A percentile compares a stretch with the other conserved stretches of the same genome.
phyloP scores from a whole-genome alignment of 2,113 vertebrate species.

The Rhinoderma darwinii region DNA sequence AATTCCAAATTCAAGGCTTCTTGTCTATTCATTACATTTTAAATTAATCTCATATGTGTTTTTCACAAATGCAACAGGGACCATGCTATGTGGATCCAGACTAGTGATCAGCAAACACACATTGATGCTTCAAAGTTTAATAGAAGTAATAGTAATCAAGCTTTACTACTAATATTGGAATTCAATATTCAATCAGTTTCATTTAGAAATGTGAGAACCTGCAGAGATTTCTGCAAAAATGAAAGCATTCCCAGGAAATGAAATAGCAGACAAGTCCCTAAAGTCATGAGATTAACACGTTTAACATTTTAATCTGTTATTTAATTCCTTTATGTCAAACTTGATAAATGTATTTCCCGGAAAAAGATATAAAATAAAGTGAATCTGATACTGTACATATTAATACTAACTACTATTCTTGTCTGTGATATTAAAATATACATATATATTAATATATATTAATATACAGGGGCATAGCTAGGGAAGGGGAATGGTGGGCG shows the following conservation, averaged over 20 bases:
- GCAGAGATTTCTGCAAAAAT: slow-evolving; percentile 34
- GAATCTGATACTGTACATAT: neutral
- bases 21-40: slow-evolving; percentile 3
- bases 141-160: slow-evolving; percentile 44
- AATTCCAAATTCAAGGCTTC: neutral
- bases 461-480: too few species aligned
- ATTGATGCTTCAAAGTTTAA: slow-evolving; percentile 44
- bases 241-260: slow-evolving; percentile 48
- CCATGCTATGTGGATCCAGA: neutral
- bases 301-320: slow-evolving; percentile 17
- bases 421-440: too few species aligned
- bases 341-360: neutral
- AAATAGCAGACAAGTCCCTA: slow-evolving; percentile 2
- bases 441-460: too few species aligned
- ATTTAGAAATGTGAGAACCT: slow-evolving; percentile 34
- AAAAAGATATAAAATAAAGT: neutral
- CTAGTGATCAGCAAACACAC: slow-evolving; percentile 25
- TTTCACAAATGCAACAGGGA: slow-evolving; percentile 11
- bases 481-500: too few species aligned
- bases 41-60: slow-evolving; percentile 25
- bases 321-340: neutral
- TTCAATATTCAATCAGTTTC: slow-evolving; percentile 58
- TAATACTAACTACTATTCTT: neutral
- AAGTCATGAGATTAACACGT: neutral
- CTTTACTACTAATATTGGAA: slow-evolving; percentile 43